Base-by-base conservation (phyloP, 2,797 vertebrate genomes). In the Leptatherina wallacei region DNA sequence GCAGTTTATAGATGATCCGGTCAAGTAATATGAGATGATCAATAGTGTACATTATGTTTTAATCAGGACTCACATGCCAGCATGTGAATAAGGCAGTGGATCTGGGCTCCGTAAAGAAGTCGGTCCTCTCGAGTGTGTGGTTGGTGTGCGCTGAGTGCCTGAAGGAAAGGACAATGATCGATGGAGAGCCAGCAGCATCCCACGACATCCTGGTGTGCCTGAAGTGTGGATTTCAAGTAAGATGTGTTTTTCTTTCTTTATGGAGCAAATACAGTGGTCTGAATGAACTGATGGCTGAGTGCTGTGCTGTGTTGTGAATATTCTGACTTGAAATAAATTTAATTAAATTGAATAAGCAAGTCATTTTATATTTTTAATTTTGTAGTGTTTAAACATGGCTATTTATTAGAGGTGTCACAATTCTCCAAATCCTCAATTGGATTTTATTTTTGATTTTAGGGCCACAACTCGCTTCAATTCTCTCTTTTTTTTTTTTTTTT, bases 191-290 rank as follows among this genome's bases (percentile, higher is more conserved):
- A 0, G 65, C 85, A 30, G 91, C 93, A 6, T 88, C 93, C 52
- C 88, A 95, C 2, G 97, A 98, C 89, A 91, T 96, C 84, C 95
- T 97, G 82, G 90, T 99, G 38, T 99, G 98, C 81, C 96, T 99
- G 78, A 99, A 96, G 80, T 99, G 98, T 92, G 98, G 97, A 71
- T 94, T 93, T 83, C 97, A 99, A 96, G 98, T 99, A 75, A 95
- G 84, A 62, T 49, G 44, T 67, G 62, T 71, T 0, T 24, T 62
- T 63, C 49, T 58, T 32, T 6, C 9, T 35, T 56, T 38, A 14
- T 13, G 44, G 22, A 14, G 61, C 59, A 42, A 20, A 32, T 12
- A 14, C 59, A 64, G 64, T 24, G 18, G 24, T 35, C 22, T 3
- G 2, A 18, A 7, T n/a, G 27, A 29, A 55, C 9, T 18, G 47